Evolutionary conservation across 2,888 invertebrate species (phyloP).

Genomic region (Pyralis farinalis): DNA sequence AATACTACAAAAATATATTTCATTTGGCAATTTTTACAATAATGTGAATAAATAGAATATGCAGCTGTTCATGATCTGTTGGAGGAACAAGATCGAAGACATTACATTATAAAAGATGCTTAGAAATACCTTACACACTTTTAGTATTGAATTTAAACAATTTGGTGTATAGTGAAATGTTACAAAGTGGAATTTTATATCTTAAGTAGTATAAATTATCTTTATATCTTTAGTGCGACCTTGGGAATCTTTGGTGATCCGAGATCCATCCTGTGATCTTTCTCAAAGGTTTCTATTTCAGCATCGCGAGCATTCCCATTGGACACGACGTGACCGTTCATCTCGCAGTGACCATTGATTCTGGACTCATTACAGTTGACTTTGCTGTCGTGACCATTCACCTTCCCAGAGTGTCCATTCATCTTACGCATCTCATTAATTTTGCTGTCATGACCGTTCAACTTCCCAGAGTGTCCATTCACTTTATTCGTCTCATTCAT

Average conservation of each 20-base stretch:
- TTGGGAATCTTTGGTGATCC: conserved; percentile 74
- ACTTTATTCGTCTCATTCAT: conserved; percentile 30
- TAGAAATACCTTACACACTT: conserved; percentile 28
- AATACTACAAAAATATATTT: conserved; percentile 75
- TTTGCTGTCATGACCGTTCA: conserved; percentile 31
- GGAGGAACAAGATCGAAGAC: conserved; percentile 12
- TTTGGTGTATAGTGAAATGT: conserved; percentile 52
- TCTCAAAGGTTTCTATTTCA: conserved; percentile 39
- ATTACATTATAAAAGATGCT: conserved; percentile 18
- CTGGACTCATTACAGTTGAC: conserved; percentile 18
- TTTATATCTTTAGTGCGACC: conserved; percentile 65
- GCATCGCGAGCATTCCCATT: conserved; percentile 32
- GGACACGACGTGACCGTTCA: conserved; percentile 15
- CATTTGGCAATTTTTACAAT: conserved; percentile 69
- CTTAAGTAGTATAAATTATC: conserved; percentile 40
- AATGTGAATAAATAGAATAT: conserved; percentile 36
- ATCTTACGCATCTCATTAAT: conserved; percentile 23
- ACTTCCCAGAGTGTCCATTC: conserved; percentile 32
- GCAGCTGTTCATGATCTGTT: conserved; percentile 3
- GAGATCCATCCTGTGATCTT: conserved; percentile 54
- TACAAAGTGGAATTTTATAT: conserved; percentile 63
- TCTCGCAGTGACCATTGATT: too few relatives aligned
- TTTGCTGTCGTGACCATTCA: conserved; percentile 21
- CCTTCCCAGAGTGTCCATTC: conserved; percentile 8
- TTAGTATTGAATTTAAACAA: conserved; percentile 33